phyloP scores from a whole-genome alignment of 2,888 invertebrate genomes.

The Rhopalosiphum nymphaeae region DNA sequence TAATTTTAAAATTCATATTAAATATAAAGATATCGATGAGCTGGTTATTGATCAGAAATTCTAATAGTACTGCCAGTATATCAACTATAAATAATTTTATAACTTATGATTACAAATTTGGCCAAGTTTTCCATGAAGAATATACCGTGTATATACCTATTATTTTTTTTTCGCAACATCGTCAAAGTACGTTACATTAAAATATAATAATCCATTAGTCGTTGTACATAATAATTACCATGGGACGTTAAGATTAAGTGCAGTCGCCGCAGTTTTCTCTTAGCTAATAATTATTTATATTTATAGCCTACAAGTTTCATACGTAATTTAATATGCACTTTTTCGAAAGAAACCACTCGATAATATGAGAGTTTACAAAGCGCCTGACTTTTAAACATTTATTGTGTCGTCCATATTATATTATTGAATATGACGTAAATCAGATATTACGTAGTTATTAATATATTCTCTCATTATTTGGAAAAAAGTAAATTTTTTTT shows the following conservation, averaged over 20 bases:
- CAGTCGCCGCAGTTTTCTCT: background rate
- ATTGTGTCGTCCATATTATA: background rate
- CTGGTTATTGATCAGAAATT: background rate
- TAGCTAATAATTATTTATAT: background rate
- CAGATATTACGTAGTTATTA: background rate
- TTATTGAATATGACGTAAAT: background rate
- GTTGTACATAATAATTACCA: background rate
- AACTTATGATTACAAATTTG: background rate
- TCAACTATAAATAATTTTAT: background rate
- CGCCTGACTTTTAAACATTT: background rate
- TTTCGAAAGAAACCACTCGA: background rate
- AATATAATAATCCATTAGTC: background rate
- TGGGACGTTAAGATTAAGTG: background rate
- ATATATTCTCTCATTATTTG: background rate
- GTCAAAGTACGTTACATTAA: background rate
- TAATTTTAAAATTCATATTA: background rate
- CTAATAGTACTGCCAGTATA: background rate
- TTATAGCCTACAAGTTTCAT: background rate
- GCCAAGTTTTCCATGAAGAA: background rate
- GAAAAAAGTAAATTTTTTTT: background rate
- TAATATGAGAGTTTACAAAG: background rate
- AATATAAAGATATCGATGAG: background rate
- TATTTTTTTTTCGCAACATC: background rate
- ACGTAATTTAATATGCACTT: background rate
- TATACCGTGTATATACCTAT: background rate